A percentile compares a stretch with the other conserved stretches of the same genome.
These are phyloP conservation scores for Acanthurus lineatus DNA, from an alignment of 2,797 vertebrate genomes.

Conservation along the genomic window DNA sequence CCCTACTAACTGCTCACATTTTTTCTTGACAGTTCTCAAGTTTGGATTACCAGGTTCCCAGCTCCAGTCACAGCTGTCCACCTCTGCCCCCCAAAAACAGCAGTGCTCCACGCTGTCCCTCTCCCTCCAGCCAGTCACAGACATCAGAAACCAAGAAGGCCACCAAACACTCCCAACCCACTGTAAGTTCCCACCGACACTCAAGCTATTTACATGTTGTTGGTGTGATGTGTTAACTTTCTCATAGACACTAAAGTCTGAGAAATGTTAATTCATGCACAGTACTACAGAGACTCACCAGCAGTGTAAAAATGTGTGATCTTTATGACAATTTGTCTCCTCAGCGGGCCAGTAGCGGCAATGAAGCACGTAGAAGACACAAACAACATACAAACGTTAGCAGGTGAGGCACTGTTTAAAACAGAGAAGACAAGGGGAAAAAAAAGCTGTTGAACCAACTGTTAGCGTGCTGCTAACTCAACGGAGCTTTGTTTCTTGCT, in stretches of 20 bases:
- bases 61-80: slow-evolving; percentile 50
- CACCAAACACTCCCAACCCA: slow-evolving; percentile 21
- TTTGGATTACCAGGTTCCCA: slow-evolving; percentile 71
- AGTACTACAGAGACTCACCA: not conserved
- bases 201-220: not conserved
- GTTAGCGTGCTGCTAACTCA: not conserved
- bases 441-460: not conserved
- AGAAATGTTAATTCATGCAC: slow-evolving; percentile 12
- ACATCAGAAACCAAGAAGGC: slow-evolving; percentile 22
- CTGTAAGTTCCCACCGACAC: slow-evolving; percentile 59
- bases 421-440: not conserved
- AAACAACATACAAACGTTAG: slow-evolving; percentile 35
- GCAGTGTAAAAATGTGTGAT: not conserved
- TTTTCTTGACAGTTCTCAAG: slow-evolving; percentile 62
- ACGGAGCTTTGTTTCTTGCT: not conserved
- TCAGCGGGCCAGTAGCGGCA: slow-evolving; percentile 39
- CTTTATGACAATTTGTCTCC: slow-evolving; percentile 29
- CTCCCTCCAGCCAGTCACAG: slow-evolving; percentile 30
- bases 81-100: slow-evolving; percentile 75
- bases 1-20: not conserved
- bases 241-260: not conserved
- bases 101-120: slow-evolving; percentile 16
- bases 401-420: slow-evolving; percentile 54
- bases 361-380: slow-evolving; percentile 3
- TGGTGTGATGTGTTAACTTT: slow-evolving; percentile 18